Evolutionary conservation across 2,888 invertebrate genomes (phyloP).

Genomic region (Schizotus pectinicornis): DNA sequence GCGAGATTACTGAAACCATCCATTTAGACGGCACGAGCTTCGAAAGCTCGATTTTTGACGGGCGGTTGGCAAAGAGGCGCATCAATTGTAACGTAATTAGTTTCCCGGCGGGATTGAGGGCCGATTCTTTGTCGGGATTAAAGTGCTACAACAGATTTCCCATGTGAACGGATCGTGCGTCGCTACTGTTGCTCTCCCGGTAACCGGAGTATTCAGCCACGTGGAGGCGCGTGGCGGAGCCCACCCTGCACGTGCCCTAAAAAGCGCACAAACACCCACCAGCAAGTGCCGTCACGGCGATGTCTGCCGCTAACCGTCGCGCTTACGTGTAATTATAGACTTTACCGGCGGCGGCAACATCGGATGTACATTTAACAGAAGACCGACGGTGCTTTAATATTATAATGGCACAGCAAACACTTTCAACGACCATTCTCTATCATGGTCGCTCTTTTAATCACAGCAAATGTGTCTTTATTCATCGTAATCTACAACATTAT

Average conservation of each 20-base stretch:
- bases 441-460: not conserved
- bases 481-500: no score
- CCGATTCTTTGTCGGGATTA: slow-evolving; percentile 26
- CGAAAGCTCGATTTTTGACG: not conserved
- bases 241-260: slow-evolving; percentile 41
- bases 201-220: slow-evolving; percentile 41
- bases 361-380: not conserved
- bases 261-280: slow-evolving; percentile 37
- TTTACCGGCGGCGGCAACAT: slow-evolving; percentile 9
- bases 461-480: no score
- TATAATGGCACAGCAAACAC: slow-evolving; percentile 6
- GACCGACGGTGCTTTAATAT: slow-evolving; percentile 13
- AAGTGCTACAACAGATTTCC: slow-evolving; percentile 35
- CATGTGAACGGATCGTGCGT: slow-evolving; percentile 31
- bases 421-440: not conserved
- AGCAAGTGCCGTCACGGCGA: slow-evolving; percentile 17
- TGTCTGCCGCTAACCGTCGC: not conserved
- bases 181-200: slow-evolving; percentile 30
- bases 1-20: no score
- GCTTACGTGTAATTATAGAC: slow-evolving; percentile 22
- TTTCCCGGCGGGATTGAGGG: not conserved
- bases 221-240: slow-evolving; percentile 39
- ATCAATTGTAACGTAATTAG: slow-evolving; percentile 32
- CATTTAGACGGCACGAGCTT: no score
- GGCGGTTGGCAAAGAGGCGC: slow-evolving; percentile 19